A percentile compares a stretch with the other conserved stretches of the same genome.
These are phyloP conservation scores for Agonopterix alstromeriana DNA, from an alignment of 2,888 invertebrate genomes.

Conservation along the genomic window DNA sequence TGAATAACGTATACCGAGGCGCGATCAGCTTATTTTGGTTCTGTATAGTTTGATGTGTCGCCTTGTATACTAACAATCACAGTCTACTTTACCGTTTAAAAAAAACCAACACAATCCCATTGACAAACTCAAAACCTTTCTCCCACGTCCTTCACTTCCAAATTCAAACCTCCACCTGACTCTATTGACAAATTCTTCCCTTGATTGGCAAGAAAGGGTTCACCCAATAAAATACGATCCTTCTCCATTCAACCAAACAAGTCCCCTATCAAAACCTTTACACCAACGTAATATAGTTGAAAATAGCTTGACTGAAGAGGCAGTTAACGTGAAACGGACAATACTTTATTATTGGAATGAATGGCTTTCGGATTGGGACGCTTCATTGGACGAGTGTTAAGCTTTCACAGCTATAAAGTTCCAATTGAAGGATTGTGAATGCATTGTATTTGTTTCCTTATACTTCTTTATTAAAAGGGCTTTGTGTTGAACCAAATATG, in stretches of 20 bases:
- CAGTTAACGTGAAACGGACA: too few species aligned
- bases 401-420: neutral
- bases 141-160: neutral
- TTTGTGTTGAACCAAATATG: too few species aligned
- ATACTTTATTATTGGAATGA: conserved; percentile 2
- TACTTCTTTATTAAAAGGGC: neutral
- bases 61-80: too few species aligned
- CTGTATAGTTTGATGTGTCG: too few species aligned
- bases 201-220: conserved; percentile 19
- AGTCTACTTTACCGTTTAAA: too few species aligned
- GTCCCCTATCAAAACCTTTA: too few species aligned
- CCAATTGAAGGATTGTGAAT: neutral
- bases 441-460: neutral
- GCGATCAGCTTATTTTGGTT: too few species aligned
- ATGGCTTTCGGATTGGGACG: conserved; percentile 1
- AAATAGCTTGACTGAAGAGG: too few species aligned
- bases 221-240: conserved; percentile 11
- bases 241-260: neutral
- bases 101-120: too few species aligned
- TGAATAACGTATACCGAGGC: too few species aligned
- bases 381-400: neutral
- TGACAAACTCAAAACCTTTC: too few species aligned
- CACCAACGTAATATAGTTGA: too few species aligned
- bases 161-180: conserved; percentile 3
- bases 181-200: conserved; percentile 24